Base-by-base conservation (phyloP, 2,797 vertebrate genomes). In the Sciurus carolinensis region DNA sequence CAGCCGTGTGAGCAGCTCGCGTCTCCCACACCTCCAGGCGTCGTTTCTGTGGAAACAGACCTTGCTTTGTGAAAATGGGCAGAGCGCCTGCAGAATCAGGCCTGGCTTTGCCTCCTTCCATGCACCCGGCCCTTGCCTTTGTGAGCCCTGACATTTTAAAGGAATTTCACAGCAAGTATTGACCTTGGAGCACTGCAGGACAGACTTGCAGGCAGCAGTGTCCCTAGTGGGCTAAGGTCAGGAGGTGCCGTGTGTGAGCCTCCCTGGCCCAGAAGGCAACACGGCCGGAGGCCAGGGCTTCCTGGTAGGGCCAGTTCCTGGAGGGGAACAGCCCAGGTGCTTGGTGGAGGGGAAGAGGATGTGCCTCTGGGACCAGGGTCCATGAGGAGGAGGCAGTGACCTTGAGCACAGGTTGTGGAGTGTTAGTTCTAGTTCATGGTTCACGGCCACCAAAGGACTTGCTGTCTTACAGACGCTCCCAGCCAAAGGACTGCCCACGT, bases 1-100 rank as follows among this genome's bases (percentile, higher is more conserved):
- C 73, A 86, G 92, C 85, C 36, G 20, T 13, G 18, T 76, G 85
- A 84, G 83, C 79, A 75, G n/a, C n/a, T 66, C 59, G 75, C 42
- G 28, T 76, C 54, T 88, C 90, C 22, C 18, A 26, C 79, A 82
- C 52, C 67, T 89, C 84, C 76, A 77, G 86, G 26, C 75, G 67
- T 33, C 3, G 80, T 94, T 93, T 69, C 93, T 91, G 94, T 82
- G 94, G 84, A 93, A 91, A 94, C 88, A 92, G 84, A 47, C 73
- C 67, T 30, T 33, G 44, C 75, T 67, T 26, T 66, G 26, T 66
- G 67, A 50, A 72, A 54, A 28, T 10, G 15, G 72, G 52, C 42
- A 26, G 54, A 15, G 9, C 5, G 20, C 39, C 79, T 71, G 59
- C 69, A 33, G 5, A 30, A 42, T 17, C 66, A 22, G 0, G 59